Evolutionary conservation across 2,797 vertebrate genomes (phyloP), one percentile per base, ranked within the genome.

Genomic region (Enoplosus armatus): DNA sequence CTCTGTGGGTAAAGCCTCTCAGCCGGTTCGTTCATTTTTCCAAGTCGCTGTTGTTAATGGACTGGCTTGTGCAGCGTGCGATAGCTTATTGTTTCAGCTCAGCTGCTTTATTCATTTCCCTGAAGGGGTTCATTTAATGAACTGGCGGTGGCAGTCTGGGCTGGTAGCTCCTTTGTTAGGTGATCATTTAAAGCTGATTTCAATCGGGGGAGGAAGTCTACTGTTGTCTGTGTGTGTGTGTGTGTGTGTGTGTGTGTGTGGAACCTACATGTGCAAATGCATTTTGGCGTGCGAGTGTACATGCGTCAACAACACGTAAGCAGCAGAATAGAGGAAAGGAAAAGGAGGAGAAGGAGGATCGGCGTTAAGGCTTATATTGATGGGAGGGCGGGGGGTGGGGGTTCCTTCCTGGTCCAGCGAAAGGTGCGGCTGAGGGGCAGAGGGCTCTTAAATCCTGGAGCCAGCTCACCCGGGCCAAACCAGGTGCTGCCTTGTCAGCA

Each of bases 41-140:
- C 69, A 58, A 48, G 45, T 51, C 29, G 50, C 16, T 63, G 73
- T 53, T 68, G 74, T 82, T 87, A 77, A 89, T 87, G 56, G 14
- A 86, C 72, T 82, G 56, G 16, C 47, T 72, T 27, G 22, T 43
- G 50, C 14, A 47, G 26, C 62, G 24, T 53, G 50, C 53, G 47
- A 75, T 45, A 16, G 62, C 59, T 56, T 53, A 84, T 87, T 90
- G 89, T 90, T 90, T 86, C 33, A 79, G 67, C 20, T 67, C 83
- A 83, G 81, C 86, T 82, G 80, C 37, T 85, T 66, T 81, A 62
- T 69, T 82, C 76, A 90, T 89, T 85, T 90, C 87, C 82, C 65
- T 22, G 50, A 22, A 51, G 53, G 53, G 76, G 66, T 73, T 80
- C 71, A 50, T 35, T 79, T 75, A 80, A 77, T 89, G 83, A 88